Evolutionary conservation across 2,113 vertebrate species (phyloP).

Genomic region (Crotalus tigris): DNA sequence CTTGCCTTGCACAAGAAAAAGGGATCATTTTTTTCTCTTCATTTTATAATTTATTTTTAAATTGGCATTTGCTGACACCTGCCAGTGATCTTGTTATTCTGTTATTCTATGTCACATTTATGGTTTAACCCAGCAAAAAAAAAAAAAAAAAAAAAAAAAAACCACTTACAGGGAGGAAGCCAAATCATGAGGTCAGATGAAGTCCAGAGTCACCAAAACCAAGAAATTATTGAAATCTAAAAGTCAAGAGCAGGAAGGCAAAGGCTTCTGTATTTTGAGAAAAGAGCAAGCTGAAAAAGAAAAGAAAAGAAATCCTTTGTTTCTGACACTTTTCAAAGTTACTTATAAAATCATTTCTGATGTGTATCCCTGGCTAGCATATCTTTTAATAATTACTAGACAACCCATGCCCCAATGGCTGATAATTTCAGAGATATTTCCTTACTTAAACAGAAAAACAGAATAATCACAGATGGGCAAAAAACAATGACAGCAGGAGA

Average conservation of each 20-base stretch:
- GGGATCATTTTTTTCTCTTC: neutral
- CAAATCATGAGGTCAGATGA: neutral
- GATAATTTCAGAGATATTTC: neutral
- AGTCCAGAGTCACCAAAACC: neutral
- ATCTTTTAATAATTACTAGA: neutral
- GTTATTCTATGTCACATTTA: neutral
- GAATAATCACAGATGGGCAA: neutral
- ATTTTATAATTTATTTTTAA: neutral
- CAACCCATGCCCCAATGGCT: neutral
- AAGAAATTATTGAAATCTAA: neutral
- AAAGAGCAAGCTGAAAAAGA: neutral
- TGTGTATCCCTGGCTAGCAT: neutral
- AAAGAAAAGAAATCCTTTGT: neutral
- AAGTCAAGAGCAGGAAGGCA: neutral
- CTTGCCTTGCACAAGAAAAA: neutral
- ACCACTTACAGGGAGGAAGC: neutral
- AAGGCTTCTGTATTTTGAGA: neutral
- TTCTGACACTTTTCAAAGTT: neutral
- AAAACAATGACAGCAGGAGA: neutral
- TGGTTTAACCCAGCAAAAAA: neutral
- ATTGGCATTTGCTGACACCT: neutral
- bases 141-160: neutral
- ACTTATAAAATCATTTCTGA: neutral
- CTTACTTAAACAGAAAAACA: neutral
- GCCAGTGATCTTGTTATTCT: neutral